Percentiles rank a stretch among this genome's conserved stretches.
phyloP scores from a whole-genome alignment of 2,797 vertebrate genomes.

The Epinephelus coioides region DNA sequence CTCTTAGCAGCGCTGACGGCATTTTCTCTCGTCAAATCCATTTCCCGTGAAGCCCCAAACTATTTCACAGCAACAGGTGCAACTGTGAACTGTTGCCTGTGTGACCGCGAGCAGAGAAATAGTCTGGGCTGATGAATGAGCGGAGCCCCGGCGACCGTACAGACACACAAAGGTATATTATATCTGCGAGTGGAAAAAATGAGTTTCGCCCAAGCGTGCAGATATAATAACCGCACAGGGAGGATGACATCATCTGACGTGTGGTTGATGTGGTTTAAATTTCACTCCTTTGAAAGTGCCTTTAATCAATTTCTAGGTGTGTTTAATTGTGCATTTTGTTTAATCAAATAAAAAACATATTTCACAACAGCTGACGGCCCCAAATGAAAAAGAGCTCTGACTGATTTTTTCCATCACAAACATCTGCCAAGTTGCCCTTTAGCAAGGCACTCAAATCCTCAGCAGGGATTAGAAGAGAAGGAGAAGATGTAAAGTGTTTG shows the following conservation, averaged over 20 bases:
- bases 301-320: background rate
- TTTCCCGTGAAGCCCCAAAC: conserved; percentile 55
- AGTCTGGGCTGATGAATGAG: conserved; percentile 11
- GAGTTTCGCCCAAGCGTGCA: conserved; percentile 12
- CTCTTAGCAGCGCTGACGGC: conserved; percentile 44
- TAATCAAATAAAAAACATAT: background rate
- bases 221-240: background rate
- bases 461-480: conserved; percentile 16
- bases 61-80: conserved; percentile 72
- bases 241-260: conserved; percentile 25
- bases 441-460: conserved; percentile 25
- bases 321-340: background rate
- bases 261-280: conserved; percentile 8
- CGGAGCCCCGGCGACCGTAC: background rate
- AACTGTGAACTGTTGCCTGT: conserved; percentile 34
- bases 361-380: background rate
- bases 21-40: conserved; percentile 63
- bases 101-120: conserved; percentile 21
- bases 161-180: background rate
- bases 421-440: conserved; percentile 21
- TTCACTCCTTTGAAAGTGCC: background rate
- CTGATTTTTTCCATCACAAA: background rate
- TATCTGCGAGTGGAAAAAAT: background rate
- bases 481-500: background rate
- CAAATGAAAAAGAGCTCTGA: background rate